A percentile compares a stretch with the other conserved stretches of the same genome.
These are phyloP conservation scores for Corythoichthys haematopterus DNA, from an alignment of 2,113 vertebrate genomes.

Conservation along the genomic window DNA sequence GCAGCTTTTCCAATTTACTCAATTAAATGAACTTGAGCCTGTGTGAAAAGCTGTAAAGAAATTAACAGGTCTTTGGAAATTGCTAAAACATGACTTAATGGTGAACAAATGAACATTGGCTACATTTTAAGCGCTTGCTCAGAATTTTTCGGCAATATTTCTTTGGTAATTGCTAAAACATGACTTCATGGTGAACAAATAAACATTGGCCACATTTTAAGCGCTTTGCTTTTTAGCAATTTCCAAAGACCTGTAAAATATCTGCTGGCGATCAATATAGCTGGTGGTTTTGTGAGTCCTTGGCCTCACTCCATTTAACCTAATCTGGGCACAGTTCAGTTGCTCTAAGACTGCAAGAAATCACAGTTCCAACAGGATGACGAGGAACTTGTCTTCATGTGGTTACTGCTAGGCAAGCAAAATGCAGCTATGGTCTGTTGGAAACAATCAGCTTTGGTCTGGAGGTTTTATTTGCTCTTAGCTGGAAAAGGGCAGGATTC, in stretches of 20 bases:
- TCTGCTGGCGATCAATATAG: not conserved
- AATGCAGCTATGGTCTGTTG: conserved; percentile 26
- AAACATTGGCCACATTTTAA: not conserved
- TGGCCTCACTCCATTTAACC: conserved; percentile 22
- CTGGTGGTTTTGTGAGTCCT: conserved; percentile 1
- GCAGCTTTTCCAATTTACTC: not conserved
- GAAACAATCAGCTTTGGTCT: conserved; percentile 20
- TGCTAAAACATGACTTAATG: no score
- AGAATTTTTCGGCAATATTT: no score
- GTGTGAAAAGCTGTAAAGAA: no score
- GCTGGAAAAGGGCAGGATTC: not conserved
- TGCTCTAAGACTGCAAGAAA: conserved; percentile 17
- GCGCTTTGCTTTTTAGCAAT: not conserved
- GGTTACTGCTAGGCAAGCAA: conserved; percentile 25
- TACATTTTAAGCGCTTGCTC: not conserved
- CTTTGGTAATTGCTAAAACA: no score
- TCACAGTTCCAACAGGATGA: conserved; percentile 43
- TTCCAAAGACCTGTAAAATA: conserved; percentile 12
- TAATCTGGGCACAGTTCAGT: conserved; percentile 26
- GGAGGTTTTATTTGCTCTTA: conserved; percentile 28
- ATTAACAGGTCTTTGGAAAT: no score
- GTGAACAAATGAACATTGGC: not conserved
- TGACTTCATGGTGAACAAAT: no score
- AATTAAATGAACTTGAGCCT: not conserved
- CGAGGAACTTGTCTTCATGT: conserved; percentile 38